Percentiles rank a stretch among this genome's conserved stretches.
Conservation (phyloP, 2,113 vertebrate genomes). For the Diadophis punctatus region DNA sequence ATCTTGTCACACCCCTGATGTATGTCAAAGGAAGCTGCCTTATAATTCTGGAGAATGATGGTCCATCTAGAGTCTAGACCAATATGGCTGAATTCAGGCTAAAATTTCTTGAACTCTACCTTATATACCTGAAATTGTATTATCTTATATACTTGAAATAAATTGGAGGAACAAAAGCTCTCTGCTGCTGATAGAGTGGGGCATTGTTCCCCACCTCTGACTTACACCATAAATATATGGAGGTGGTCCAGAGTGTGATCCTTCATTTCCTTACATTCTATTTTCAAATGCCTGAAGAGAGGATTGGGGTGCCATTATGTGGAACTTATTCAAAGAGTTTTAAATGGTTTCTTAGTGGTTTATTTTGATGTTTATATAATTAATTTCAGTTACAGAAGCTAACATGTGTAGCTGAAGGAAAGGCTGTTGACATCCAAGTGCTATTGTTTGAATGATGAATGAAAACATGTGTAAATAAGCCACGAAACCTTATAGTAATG, state of each 20-base stretch:
- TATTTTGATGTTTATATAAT: slow-evolving; percentile 27
- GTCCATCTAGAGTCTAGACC: not conserved
- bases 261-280: not conserved
- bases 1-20: not conserved
- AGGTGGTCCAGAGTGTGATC: not conserved
- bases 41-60: not conserved
- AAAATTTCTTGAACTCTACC: not conserved
- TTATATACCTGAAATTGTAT: not conserved
- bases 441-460: slow-evolving; percentile 10
- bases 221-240: not conserved
- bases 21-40: not conserved
- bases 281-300: not conserved
- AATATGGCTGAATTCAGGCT: not conserved
- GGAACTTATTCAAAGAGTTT: not conserved
- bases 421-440: slow-evolving; percentile 16
- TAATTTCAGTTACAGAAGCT: slow-evolving; percentile 26
- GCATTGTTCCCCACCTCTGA: no score
- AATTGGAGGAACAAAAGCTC: not conserved
- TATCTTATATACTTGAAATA: not conserved
- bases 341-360: not conserved
- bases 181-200: not conserved
- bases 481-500: slow-evolving; percentile 1
- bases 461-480: slow-evolving; percentile 26
- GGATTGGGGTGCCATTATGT: not conserved
- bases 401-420: not conserved